Percentiles rank a stretch among this genome's conserved stretches.
phyloP scores from a whole-genome alignment of 2,888 invertebrate species.

The Xestia ashworthii region DNA sequence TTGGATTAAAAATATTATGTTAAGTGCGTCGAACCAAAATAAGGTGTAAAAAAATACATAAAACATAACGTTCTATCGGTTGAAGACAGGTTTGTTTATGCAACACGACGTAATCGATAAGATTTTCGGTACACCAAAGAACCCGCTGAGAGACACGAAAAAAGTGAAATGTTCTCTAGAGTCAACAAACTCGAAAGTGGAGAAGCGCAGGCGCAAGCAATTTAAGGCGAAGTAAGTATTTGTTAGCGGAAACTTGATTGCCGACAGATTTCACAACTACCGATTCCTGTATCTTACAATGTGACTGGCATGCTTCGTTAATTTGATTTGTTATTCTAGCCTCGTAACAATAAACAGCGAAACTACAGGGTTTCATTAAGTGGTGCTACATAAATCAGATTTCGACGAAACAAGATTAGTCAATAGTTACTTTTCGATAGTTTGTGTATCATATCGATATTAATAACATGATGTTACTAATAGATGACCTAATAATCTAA shows the following conservation, averaged over 20 bases:
- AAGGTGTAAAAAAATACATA: conserved; percentile 44
- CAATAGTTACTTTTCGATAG: conserved; percentile 5
- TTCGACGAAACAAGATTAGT: conserved; percentile 21
- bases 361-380: conserved; percentile 27
- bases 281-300: conserved; percentile 66
- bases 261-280: conserved; percentile 73
- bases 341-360: conserved; percentile 47
- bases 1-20: conserved; percentile 19
- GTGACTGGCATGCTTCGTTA: conserved; percentile 63
- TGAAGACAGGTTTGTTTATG: conserved; percentile 71
- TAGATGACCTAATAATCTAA: conserved; percentile 32
- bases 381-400: conserved; percentile 11
- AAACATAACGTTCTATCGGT: conserved; percentile 59
- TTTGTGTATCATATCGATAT: conserved; percentile 20
- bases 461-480: conserved; percentile 28
- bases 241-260: conserved; percentile 74
- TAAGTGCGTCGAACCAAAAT: conserved; percentile 51
- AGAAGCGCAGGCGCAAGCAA: conserved; percentile 70
- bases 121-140: conserved; percentile 69
- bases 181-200: conserved; percentile 77
- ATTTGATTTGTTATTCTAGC: conserved; percentile 42
- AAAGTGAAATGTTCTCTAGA: conserved; percentile 80
- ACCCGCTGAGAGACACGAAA: conserved; percentile 71
- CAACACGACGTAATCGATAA: conserved; percentile 73
- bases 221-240: conserved; percentile 71